Conservation (phyloP, 2,113 vertebrate species). For the Uropsilus gracilis region DNA sequence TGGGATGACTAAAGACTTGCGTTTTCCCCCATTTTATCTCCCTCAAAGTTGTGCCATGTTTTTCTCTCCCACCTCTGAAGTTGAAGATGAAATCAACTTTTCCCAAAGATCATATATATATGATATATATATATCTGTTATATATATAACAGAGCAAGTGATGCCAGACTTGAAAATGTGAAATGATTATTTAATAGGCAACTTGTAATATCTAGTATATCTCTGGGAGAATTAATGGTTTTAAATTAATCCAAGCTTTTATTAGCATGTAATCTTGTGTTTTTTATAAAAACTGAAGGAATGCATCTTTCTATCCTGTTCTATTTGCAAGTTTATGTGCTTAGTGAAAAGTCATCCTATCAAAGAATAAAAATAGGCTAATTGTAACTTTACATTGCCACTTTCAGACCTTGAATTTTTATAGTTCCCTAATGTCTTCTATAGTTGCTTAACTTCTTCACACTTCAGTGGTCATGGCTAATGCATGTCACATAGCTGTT, state of each 20-base stretch:
- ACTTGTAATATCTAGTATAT: not conserved
- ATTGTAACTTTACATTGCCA: conserved; percentile 26
- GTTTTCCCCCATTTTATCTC: not conserved
- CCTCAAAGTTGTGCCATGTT: not conserved
- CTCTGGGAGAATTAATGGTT: not conserved
- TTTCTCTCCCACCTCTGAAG: not conserved
- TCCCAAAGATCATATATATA: not conserved
- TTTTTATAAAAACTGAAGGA: not conserved
- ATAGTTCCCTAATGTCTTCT: conserved; percentile 65
- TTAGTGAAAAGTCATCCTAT: conserved; percentile 40
- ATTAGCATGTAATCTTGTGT: not conserved
- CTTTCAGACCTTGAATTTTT: conserved; percentile 47
- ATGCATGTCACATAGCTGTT: conserved; percentile 58
- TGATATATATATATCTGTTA: no score
- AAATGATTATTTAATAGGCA: not conserved
- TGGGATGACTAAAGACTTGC: not conserved
- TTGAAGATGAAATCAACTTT: not conserved
- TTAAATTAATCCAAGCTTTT: conserved; percentile 39
- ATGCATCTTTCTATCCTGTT: not conserved
- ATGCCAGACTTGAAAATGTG: not conserved
- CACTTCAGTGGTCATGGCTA: conserved; percentile 23
- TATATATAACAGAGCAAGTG: not conserved
- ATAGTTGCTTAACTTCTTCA: conserved; percentile 63
- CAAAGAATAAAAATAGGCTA: conserved; percentile 59
- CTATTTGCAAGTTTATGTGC: conserved; percentile 11